Base-by-base conservation (phyloP, 2,797 vertebrate genomes). In the Morelia viridis region DNA sequence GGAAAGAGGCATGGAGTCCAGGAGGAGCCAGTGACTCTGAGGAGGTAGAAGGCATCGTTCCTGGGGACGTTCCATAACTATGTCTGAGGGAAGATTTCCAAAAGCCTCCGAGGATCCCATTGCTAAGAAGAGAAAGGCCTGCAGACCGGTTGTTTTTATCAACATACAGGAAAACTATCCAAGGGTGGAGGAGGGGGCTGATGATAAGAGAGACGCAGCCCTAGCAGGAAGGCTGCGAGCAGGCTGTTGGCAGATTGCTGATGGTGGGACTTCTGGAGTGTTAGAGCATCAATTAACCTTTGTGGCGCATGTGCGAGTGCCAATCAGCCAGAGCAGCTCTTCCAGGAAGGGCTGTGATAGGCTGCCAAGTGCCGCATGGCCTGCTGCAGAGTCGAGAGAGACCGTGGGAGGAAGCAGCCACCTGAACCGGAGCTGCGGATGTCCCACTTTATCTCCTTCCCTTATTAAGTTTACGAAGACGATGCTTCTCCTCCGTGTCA, bases 281-380 rank as follows among this genome's bases (percentile, higher is more conserved):
- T 93, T 93, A 94, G 96, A 96, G 96, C 95, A 96, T 93, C 96
- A 94, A 96, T 96, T 96, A 96, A 95, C 96, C 95, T 95, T 95
- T 92, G 95, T 94, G 94, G 94, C 94, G 89, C 93, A 91, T 46
- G 85, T 95, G 91, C 93, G 94, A 61, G 93, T 5, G 95, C 88
- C 94, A 83, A 94, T 94, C 92, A 92, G 93, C 92, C 92, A 35
- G 76, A 89, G 94, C 93, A 8, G 93, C 11, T 7, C 86, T 92
- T 95, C 89, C 93, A 10, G 24, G 68, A 2, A 31, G 92, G 94
- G 90, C 85, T 13, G 83, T 89, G 58, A 93, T 91, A 83, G 71
- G 92, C 93, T 31, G 92, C 85, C 0, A 35, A 53, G 46, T 0
- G 64, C 92, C 31, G 12, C 71, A 6, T 46, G 93, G 86, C 89